phyloP scores from a whole-genome alignment of 1,140 invertebrate species.

The Scaptomyza hsui region DNA sequence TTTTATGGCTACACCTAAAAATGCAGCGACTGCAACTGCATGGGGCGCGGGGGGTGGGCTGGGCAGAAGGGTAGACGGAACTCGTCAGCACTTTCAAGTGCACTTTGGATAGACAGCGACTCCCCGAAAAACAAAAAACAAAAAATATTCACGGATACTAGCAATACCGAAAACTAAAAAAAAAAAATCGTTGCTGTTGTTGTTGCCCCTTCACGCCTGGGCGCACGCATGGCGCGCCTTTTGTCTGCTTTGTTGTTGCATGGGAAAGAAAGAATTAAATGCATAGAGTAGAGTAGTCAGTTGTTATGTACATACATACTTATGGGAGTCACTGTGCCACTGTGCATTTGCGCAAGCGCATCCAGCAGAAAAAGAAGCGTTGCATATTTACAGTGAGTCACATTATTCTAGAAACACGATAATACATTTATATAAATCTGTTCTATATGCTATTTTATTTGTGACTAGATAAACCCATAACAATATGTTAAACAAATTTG shows the following conservation, averaged over 20 bases:
- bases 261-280: conserved; percentile 8
- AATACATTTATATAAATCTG: background rate
- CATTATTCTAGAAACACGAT: background rate
- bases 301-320: background rate
- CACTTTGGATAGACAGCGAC: conserved; percentile 55
- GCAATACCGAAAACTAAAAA: conserved; percentile 24
- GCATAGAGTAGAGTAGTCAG: background rate
- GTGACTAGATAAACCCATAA: no score
- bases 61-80: conserved; percentile 5
- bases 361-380: background rate
- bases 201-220: conserved; percentile 56
- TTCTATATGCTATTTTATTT: background rate
- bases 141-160: background rate
- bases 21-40: conserved; percentile 71
- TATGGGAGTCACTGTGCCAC: background rate
- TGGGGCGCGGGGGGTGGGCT: background rate
- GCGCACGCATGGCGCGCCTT: conserved; percentile 70
- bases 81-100: conserved; percentile 68
- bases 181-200: conserved; percentile 4
- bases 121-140: conserved; percentile 41
- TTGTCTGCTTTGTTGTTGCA: conserved; percentile 57
- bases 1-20: conserved; percentile 81
- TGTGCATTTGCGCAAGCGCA: background rate
- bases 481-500: no score
- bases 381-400: background rate